Evolutionary conservation across 2,797 vertebrate genomes (phyloP).

Genomic region (Taenioides sp.): DNA sequence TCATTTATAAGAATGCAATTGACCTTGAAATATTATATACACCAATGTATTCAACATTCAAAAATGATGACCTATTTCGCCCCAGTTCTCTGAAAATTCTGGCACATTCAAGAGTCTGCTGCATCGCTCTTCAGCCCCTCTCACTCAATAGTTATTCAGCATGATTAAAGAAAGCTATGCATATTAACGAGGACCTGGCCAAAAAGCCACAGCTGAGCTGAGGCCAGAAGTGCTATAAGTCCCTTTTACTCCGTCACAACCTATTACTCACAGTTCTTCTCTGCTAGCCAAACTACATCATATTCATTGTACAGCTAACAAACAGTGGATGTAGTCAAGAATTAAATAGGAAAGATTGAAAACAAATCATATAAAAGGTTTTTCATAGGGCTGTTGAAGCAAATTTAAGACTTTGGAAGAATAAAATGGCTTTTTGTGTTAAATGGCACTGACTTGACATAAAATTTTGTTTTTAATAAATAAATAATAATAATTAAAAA

Average conservation of each 20-base stretch:
- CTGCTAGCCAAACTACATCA: slow-evolving; percentile 43
- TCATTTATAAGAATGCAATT: slow-evolving; percentile 2
- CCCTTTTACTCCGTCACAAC: slow-evolving; percentile 67
- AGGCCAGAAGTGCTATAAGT: slow-evolving; percentile 40
- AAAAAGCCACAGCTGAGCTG: slow-evolving; percentile 72
- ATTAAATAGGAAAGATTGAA: not conserved
- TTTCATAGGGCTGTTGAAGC: not conserved
- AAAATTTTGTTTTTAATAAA: too few relatives aligned
- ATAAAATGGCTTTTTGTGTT: too few relatives aligned
- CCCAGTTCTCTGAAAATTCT: slow-evolving; percentile 48
- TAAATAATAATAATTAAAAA: too few relatives aligned
- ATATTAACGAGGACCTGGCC: slow-evolving; percentile 70
- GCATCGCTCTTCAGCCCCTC: not conserved
- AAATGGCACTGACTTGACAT: too few relatives aligned
- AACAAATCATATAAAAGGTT: not conserved
- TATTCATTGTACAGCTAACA: slow-evolving; percentile 45
- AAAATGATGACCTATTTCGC: slow-evolving; percentile 56
- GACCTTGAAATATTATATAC: slow-evolving; percentile 35
- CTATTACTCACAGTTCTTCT: slow-evolving; percentile 54
- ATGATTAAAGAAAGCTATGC: slow-evolving; percentile 71
- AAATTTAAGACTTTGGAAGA: not conserved
- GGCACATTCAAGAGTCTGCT: slow-evolving; percentile 38
- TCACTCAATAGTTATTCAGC: slow-evolving; percentile 26
- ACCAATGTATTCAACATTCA: slow-evolving; percentile 42
- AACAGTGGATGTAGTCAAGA: slow-evolving; percentile 38